These are phyloP conservation scores for Artibeus lituratus DNA, from an alignment of 2,797 vertebrate species.

Conservation along the genomic window DNA sequence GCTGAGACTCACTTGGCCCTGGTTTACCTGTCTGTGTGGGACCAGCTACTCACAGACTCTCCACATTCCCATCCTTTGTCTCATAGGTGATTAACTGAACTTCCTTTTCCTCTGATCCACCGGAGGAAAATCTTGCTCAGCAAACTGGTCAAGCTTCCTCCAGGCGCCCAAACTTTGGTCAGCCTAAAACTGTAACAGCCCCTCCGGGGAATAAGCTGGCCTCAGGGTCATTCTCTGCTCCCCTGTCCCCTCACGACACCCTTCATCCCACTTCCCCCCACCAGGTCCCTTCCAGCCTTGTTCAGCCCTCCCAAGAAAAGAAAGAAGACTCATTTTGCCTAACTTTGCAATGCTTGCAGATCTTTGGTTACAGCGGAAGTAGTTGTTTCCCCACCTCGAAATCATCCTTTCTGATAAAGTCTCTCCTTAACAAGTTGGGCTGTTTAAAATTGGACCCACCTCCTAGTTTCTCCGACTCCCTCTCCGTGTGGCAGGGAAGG, in stretches of 20 bases:
- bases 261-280: neutral
- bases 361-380: rapidly evolving
- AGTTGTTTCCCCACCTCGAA: neutral
- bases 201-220: neutral
- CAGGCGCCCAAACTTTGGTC: neutral
- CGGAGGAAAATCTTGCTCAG: neutral
- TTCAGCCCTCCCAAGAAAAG: neutral
- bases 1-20: neutral
- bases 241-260: rapidly evolving
- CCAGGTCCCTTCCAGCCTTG: neutral
- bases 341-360: neutral
- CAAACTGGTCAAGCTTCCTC: neutral
- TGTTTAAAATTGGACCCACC: neutral
- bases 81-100: neutral
- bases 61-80: neutral
- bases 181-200: neutral
- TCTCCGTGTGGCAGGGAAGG: neutral
- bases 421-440: neutral
- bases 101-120: neutral
- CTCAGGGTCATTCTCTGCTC: neutral
- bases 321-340: neutral
- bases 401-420: neutral
- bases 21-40: neutral
- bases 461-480: neutral
- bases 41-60: neutral